A percentile compares a stretch with the other conserved stretches of the same genome.
Evolutionary conservation across 2,113 vertebrate species (phyloP).

Genomic region (Laterallus jamaicensis): DNA sequence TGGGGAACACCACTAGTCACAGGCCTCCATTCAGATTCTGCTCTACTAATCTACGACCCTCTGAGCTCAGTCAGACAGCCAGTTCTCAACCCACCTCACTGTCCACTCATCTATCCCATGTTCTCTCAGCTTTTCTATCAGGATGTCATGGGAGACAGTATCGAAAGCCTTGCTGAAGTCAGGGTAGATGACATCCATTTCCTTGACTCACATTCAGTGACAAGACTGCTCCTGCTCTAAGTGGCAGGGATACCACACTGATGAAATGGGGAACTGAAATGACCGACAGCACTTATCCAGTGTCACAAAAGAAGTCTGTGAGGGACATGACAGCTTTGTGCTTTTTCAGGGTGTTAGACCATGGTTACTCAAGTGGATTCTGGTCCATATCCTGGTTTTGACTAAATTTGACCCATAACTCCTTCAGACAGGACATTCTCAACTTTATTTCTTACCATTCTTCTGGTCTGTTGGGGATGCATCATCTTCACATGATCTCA

Average conservation of each 20-base stretch:
- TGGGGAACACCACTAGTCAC: too few relatives aligned
- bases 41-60: too few relatives aligned
- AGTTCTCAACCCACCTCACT: too few relatives aligned
- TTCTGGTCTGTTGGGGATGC: neutral
- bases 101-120: too few relatives aligned
- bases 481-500: neutral
- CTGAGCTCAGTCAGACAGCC: too few relatives aligned
- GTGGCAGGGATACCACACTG: neutral
- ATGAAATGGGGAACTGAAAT: neutral
- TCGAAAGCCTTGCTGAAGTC: too few relatives aligned
- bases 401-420: neutral
- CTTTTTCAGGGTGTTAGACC: neutral
- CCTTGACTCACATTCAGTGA: too few relatives aligned
- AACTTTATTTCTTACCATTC: neutral
- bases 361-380: neutral
- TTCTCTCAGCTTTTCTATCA: too few relatives aligned
- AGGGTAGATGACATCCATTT: too few relatives aligned
- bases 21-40: too few relatives aligned
- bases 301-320: neutral
- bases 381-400: neutral
- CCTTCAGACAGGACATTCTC: neutral
- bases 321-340: neutral
- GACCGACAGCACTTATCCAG: neutral
- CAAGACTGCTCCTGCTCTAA: neutral
- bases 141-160: too few relatives aligned